These are phyloP conservation scores for Pseudomugil tenellus DNA, from an alignment of 2,797 vertebrate species.

Conservation along the genomic window DNA sequence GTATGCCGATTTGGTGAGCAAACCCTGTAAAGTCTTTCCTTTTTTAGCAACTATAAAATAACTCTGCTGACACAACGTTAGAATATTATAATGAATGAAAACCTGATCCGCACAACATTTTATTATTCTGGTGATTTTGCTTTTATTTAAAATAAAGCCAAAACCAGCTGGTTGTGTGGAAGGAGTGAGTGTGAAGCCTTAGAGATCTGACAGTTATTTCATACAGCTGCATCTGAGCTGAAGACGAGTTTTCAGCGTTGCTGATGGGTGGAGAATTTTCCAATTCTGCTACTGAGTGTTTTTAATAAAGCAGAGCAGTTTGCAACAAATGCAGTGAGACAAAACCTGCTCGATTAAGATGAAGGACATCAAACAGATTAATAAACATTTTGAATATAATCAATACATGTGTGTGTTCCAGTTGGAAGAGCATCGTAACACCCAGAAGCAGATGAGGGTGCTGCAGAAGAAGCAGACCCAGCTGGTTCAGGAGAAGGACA, in stretches of 20 bases:
- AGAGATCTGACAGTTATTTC: background rate
- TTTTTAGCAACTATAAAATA: background rate
- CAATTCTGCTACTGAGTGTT: too few species aligned
- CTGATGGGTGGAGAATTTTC: background rate
- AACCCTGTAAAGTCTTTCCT: background rate
- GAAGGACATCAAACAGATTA: background rate
- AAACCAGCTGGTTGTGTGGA: background rate
- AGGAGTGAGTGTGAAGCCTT: background rate
- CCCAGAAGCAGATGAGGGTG: conserved; percentile 94
- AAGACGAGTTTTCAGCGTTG: background rate
- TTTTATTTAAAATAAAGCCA: background rate
- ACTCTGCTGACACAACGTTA: too few species aligned
- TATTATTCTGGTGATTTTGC: too few species aligned
- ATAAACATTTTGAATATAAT: background rate
- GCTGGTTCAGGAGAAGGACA: conserved; percentile 96
- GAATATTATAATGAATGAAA: too few species aligned
- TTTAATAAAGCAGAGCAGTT: background rate
- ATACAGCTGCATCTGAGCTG: background rate
- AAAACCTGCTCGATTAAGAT: background rate
- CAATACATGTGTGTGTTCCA: conserved; percentile 55
- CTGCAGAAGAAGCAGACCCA: conserved; percentile 97
- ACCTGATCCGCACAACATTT: too few species aligned
- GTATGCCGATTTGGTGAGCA: conserved; percentile 96
- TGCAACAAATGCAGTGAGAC: background rate
- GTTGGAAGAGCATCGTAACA: conserved; percentile 95